Conservation (phyloP, 1,140 invertebrate genomes). For the Pseudobourletiella spinata region DNA sequence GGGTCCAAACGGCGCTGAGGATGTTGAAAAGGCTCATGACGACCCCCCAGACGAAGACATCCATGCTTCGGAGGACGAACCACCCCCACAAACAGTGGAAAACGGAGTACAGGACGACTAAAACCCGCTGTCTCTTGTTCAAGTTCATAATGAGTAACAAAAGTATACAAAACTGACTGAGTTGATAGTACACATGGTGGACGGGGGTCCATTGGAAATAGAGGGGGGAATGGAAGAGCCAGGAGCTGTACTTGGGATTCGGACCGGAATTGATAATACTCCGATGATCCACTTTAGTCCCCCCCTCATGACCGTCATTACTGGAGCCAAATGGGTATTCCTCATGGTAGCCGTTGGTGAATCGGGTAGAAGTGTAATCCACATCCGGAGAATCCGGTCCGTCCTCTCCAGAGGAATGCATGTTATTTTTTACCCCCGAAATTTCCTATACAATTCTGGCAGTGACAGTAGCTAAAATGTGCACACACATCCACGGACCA, state of each 20-base stretch:
- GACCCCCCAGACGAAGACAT: conserved; percentile 49
- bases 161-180: conserved; percentile 71
- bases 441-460: too few species aligned
- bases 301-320: neutral
- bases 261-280: neutral
- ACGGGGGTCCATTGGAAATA: conserved; percentile 41
- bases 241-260: conserved; percentile 1
- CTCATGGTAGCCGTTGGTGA: neutral
- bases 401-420: neutral
- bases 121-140: conserved; percentile 42
- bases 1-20: conserved; percentile 43
- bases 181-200: conserved; percentile 70
- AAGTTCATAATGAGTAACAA: conserved; percentile 65
- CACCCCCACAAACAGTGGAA: conserved; percentile 45
- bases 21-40: conserved; percentile 47
- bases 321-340: neutral
- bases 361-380: neutral
- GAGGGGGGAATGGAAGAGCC: conserved; percentile 3
- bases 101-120: conserved; percentile 43
- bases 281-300: neutral
- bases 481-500: too few species aligned
- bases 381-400: neutral
- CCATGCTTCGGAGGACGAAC: conserved; percentile 46
- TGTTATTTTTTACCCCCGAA: too few species aligned
- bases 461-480: too few species aligned